Conservation (phyloP, 2,888 invertebrate genomes). For the Drosophila stalkeri region DNA sequence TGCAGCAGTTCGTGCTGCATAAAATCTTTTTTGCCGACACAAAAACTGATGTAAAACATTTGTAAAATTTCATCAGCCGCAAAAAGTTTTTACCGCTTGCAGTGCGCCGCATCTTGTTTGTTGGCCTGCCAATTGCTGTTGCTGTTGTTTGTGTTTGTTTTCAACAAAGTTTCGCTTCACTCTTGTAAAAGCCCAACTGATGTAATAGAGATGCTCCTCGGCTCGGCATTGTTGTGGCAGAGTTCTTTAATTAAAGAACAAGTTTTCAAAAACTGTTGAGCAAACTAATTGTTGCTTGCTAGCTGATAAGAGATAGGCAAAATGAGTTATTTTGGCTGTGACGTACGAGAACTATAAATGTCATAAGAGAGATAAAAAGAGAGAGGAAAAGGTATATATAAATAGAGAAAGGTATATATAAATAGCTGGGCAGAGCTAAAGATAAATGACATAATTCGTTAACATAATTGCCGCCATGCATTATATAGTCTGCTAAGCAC, state of each 20-base stretch:
- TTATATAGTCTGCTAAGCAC: slow-evolving; percentile 34
- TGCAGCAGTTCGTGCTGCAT: slow-evolving; percentile 21
- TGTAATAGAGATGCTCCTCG: slow-evolving; percentile 7
- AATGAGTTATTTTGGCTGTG: slow-evolving; percentile 15
- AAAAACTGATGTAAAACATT: slow-evolving; percentile 52
- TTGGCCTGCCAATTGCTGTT: slow-evolving; percentile 11
- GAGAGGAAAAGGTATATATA: neutral
- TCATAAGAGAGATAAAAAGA: neutral
- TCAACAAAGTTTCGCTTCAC: slow-evolving; percentile 42
- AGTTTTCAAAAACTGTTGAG: neutral
- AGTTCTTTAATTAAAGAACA: slow-evolving; percentile 5
- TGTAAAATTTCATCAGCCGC: slow-evolving; percentile 58
- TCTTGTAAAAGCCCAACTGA: neutral
- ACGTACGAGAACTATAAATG: neutral
- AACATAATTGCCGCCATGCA: slow-evolving; percentile 14
- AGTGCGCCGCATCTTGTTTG: slow-evolving; percentile 37
- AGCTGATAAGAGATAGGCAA: slow-evolving; percentile 33
- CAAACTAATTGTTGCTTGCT: slow-evolving; percentile 8
- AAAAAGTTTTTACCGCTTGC: slow-evolving; percentile 45
- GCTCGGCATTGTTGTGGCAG: neutral
- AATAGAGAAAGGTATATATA: neutral
- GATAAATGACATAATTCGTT: slow-evolving; percentile 2
- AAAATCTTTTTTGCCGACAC: slow-evolving; percentile 10
- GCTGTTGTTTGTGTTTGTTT: slow-evolving; percentile 37
- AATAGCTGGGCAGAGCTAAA: neutral